Base-by-base conservation (phyloP, 2,797 vertebrate genomes). In the Vireo griseus region DNA sequence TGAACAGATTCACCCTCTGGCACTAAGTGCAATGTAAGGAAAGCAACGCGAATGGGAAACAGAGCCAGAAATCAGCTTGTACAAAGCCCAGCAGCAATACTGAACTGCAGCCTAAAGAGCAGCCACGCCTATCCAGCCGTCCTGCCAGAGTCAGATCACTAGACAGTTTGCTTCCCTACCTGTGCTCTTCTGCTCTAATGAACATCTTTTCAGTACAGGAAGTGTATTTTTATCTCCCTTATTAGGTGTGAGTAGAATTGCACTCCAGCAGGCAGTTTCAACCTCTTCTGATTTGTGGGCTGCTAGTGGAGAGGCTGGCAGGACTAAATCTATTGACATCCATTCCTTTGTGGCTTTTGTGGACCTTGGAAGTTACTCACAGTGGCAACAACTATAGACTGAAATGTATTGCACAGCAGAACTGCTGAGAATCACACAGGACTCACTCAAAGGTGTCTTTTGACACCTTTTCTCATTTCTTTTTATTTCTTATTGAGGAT, bases 181-280 rank as follows among this genome's bases (percentile, higher is more conserved):
- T 63, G 29, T 57, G 63, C 37, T 88, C 13, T 83, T 91, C 69
- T 83, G 73, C 86, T 86, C 73, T 76, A 79, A 79, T 42, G 52
- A 88, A 73, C 59, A 6, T 59, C n/a, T 52, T 86, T 72, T 59
- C 83, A 50, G 85, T 35, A 62, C 31, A 66, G 52, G 45, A 91
- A 69, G 55, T 45, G 33, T 81, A 66, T 73, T 93, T 95, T 88
- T 84, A 90, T 55, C 95, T 93, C 51, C 26, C 45, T 82, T 59
- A 28, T 55, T 87, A 42, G 6, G 11, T 63, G 48, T 4, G 2
- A 63, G 63, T 58, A 78, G 83, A 73, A 78, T 31, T 75, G 58
- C 33, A 66, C 58, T 87, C 63, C 66, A 85, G 88, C 77, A 91
- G 83, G 74, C 73, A 90, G 88, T 95, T 94, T 87, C 84, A 48